A percentile compares a stretch with the other conserved stretches of the same genome.
phyloP scores from a whole-genome alignment of 2,888 invertebrate species.

The Eupithecia tripunctaria region DNA sequence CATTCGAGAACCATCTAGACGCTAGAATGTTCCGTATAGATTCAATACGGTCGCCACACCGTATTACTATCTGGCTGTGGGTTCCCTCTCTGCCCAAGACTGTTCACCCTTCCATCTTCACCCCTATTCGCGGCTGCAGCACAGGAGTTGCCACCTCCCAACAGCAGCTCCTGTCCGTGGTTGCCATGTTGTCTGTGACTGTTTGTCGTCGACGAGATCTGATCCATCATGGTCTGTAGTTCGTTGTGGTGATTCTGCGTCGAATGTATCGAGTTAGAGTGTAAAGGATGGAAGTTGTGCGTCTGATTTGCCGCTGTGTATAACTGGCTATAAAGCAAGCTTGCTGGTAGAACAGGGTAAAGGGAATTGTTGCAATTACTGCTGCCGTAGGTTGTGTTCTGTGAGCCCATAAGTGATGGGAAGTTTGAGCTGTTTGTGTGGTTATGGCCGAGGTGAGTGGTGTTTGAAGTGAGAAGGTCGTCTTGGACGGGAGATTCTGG shows the following conservation, averaged over 20 bases:
- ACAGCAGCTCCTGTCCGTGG: slow-evolving; percentile 77
- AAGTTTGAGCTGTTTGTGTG: slow-evolving; percentile 86
- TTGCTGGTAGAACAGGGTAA: slow-evolving; percentile 92
- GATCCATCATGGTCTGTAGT: slow-evolving; percentile 90
- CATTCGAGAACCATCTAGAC: background rate
- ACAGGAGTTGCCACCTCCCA: slow-evolving; percentile 84
- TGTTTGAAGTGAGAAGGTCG: slow-evolving; percentile 87
- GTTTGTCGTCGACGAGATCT: slow-evolving; percentile 87
- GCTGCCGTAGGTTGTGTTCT: slow-evolving; percentile 84
- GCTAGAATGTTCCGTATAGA: slow-evolving; percentile 50
- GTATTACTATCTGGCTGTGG: slow-evolving; percentile 87
- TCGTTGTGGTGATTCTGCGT: slow-evolving; percentile 88
- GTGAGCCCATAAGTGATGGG: slow-evolving; percentile 86
- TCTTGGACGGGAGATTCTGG: slow-evolving; percentile 93
- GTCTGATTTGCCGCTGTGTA: slow-evolving; percentile 91
- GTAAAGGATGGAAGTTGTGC: slow-evolving; percentile 88
- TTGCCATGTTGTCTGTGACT: slow-evolving; percentile 79
- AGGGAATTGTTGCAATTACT: slow-evolving; percentile 89
- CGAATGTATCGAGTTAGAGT: slow-evolving; percentile 86
- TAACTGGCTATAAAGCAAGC: slow-evolving; percentile 92
- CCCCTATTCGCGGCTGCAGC: slow-evolving; percentile 84
- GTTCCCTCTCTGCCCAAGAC: slow-evolving; percentile 84
- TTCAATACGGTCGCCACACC: slow-evolving; percentile 91
- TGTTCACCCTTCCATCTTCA: slow-evolving; percentile 84
- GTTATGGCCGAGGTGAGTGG: slow-evolving; percentile 85